These are phyloP conservation scores for Cryptocheilus praepositus DNA, from an alignment of 2,888 invertebrate species.

Conservation along the genomic window DNA sequence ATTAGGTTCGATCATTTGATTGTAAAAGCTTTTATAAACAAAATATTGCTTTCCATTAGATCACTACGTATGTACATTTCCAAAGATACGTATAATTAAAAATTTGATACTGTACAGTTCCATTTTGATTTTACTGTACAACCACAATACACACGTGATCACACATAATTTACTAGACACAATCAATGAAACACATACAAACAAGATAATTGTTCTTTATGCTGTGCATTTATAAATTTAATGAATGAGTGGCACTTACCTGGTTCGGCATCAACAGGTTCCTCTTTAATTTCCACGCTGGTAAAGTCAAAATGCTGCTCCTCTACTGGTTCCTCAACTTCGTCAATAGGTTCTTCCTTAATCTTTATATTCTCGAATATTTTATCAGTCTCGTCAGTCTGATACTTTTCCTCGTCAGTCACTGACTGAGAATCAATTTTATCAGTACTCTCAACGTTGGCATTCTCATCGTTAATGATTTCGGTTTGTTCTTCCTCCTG, in stretches of 20 bases:
- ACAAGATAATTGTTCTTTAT: too few relatives aligned
- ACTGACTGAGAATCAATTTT: slow-evolving; percentile 70
- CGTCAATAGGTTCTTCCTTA: slow-evolving; percentile 83
- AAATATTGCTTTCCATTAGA: too few relatives aligned
- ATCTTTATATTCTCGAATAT: slow-evolving; percentile 77
- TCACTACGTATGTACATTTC: too few relatives aligned
- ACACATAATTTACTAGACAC: too few relatives aligned
- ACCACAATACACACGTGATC: too few relatives aligned
- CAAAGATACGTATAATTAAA: too few relatives aligned
- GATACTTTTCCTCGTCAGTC: slow-evolving; percentile 44
- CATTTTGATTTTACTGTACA: too few relatives aligned
- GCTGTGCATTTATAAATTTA: too few relatives aligned
- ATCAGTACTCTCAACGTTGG: slow-evolving; percentile 73
- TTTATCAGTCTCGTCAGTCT: slow-evolving; percentile 79
- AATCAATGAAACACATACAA: too few relatives aligned
- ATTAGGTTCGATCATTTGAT: too few relatives aligned
- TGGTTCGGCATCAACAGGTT: slow-evolving; percentile 64
- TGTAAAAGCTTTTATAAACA: too few relatives aligned
- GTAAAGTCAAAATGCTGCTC: slow-evolving; percentile 55
- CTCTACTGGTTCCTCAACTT: slow-evolving; percentile 48
- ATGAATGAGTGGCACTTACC: slow-evolving; percentile 50
- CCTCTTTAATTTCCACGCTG: slow-evolving; percentile 63
- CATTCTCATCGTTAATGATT: slow-evolving; percentile 69
- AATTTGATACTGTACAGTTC: too few relatives aligned
- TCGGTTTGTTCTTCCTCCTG: slow-evolving; percentile 36